Conservation (phyloP, 35 echinoderm and acorn worm species). For the Heliocidaris tuberculata region DNA sequence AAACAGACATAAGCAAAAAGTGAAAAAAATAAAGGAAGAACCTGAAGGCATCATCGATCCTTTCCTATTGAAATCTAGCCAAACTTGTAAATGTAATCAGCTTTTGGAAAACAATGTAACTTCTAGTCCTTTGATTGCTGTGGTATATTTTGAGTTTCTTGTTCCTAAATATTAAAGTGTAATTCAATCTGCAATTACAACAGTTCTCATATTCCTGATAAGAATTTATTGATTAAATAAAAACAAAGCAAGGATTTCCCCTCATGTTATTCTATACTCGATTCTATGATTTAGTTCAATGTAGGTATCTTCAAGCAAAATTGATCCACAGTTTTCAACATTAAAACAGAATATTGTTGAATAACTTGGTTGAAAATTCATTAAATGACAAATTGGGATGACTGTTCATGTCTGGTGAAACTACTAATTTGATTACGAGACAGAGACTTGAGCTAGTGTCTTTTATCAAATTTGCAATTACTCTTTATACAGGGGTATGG, state of each 20-base stretch:
- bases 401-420: neutral
- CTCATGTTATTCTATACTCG: neutral
- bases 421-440: neutral
- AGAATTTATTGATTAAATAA: neutral
- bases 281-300: neutral
- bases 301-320: neutral
- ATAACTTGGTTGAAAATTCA: neutral
- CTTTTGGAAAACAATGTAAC: neutral
- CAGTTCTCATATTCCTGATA: neutral
- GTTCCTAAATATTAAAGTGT: neutral
- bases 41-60: no score
- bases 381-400: neutral
- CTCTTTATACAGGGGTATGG: neutral
- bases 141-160: neutral
- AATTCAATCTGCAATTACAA: neutral
- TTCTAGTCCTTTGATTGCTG: neutral
- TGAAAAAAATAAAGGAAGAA: no score
- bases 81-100: neutral
- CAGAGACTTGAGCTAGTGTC: neutral
- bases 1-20: neutral
- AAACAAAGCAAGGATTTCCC: neutral
- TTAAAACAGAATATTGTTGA: neutral
- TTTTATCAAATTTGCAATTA: constrained; percentile 18
- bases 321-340: neutral
- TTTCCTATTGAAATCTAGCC: neutral